A percentile compares a stretch with the other conserved stretches of the same genome.
phyloP scores from a whole-genome alignment of 1,140 invertebrate species.

The Drosophila sproati region DNA sequence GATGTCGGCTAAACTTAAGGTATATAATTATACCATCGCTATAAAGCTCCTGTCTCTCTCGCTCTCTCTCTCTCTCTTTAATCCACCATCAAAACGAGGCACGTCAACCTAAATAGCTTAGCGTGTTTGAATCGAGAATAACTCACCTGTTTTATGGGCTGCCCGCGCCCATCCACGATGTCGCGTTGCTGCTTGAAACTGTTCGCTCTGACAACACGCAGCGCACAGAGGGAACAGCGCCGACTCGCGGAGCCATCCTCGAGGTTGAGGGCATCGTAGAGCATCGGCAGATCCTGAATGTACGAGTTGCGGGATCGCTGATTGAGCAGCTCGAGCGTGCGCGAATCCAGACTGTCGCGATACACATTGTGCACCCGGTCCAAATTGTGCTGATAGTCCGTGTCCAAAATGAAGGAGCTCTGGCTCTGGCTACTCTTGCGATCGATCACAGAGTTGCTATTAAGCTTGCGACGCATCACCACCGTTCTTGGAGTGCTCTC shows the following conservation, averaged over 20 bases:
- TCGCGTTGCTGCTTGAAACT: constrained; percentile 63
- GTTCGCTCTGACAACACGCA: constrained; percentile 35
- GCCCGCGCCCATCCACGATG: constrained; percentile 62
- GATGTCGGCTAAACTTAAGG: no score
- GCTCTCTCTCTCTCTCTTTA: no score
- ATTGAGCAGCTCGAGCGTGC: constrained; percentile 75
- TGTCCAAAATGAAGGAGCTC: constrained; percentile 66
- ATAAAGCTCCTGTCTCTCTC: no score
- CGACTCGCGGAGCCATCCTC: constrained; percentile 59
- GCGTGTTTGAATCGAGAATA: background rate
- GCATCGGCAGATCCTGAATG: constrained; percentile 62
- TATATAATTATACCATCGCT: no score
- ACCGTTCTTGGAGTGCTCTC: constrained; percentile 53
- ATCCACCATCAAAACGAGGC: no score
- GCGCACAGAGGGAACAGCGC: constrained; percentile 41
- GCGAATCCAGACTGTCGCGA: constrained; percentile 77
- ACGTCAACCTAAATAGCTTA: no score
- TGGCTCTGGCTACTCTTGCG: constrained; percentile 58
- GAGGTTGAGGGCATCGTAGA: constrained; percentile 71
- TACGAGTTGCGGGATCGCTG: constrained; percentile 74
- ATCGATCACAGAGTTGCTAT: constrained; percentile 42
- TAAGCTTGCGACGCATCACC: constrained; percentile 57
- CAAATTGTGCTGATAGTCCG: constrained; percentile 74
- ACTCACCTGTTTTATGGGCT: constrained; percentile 66
- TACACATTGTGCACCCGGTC: constrained; percentile 78